Evolutionary conservation across 1,140 invertebrate species (phyloP).

Genomic region (Asobara japonica): DNA sequence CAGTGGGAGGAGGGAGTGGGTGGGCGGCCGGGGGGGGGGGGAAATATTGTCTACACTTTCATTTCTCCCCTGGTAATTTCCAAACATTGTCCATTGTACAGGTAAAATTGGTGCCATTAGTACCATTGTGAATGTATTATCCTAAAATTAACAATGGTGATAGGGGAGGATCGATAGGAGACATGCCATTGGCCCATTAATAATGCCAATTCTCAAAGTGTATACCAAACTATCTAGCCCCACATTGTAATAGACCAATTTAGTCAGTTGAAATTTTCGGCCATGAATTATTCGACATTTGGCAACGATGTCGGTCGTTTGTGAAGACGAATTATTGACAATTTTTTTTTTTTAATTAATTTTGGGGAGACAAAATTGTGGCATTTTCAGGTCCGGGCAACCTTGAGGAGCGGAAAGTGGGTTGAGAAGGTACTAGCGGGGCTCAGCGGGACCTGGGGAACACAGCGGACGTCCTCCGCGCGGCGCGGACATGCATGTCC

Average conservation of each 20-base stretch:
- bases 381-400: too few species aligned
- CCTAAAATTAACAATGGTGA: background rate
- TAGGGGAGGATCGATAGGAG: background rate
- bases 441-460: too few species aligned
- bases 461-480: too few species aligned
- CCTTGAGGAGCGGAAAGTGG: too few species aligned
- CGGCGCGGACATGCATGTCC: too few species aligned
- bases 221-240: background rate
- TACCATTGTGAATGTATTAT: conserved; percentile 10
- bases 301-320: background rate
- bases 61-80: background rate
- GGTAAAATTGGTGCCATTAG: conserved; percentile 4
- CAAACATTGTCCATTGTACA: background rate
- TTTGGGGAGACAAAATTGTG: too few species aligned
- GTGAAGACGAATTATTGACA: too few species aligned
- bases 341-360: too few species aligned
- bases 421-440: too few species aligned
- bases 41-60: background rate
- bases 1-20: too few species aligned
- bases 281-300: background rate
- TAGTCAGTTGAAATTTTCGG: conserved; percentile 1
- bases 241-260: background rate
- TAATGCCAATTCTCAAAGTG: conserved; percentile 3
- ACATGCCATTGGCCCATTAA: conserved; percentile 10
- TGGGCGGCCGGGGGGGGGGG: too few species aligned